These are phyloP conservation scores for Tetraodon nigroviridis DNA, from an alignment of 2,113 vertebrate species.

Conservation along the genomic window DNA sequence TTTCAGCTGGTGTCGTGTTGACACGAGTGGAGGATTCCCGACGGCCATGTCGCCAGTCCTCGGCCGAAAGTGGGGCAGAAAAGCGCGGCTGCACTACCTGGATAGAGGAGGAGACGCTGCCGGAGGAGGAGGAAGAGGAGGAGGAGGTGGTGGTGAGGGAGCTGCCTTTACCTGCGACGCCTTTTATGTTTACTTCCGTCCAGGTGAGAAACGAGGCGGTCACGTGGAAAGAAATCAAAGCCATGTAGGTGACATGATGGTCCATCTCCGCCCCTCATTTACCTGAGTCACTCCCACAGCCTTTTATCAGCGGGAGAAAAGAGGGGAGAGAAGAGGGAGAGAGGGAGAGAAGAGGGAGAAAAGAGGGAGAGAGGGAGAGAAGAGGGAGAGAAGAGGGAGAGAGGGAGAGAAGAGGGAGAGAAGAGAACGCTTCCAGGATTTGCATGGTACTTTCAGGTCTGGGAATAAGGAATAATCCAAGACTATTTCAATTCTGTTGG, in stretches of 20 bases:
- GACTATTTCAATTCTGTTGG: too few relatives aligned
- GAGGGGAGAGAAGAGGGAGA: too few relatives aligned
- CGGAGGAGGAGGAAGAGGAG: constrained; percentile 11
- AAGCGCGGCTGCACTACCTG: constrained; percentile 43
- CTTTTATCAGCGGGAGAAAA: background rate
- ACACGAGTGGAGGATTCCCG: constrained; percentile 13
- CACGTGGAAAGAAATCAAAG: constrained; percentile 12
- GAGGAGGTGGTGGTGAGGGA: constrained; percentile 25
- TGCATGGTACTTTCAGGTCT: too few relatives aligned
- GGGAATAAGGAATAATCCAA: too few relatives aligned
- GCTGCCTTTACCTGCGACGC: constrained; percentile 61
- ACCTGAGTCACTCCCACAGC: background rate
- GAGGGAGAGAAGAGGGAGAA: too few relatives aligned
- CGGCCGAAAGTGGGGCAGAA: constrained; percentile 3
- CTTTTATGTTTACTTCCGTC: constrained; percentile 83
- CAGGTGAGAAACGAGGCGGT: constrained; percentile 77
- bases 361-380: too few relatives aligned
- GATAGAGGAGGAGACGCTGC: constrained; percentile 33
- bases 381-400: too few relatives aligned
- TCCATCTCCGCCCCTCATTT: background rate
- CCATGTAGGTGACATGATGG: background rate
- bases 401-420: too few relatives aligned
- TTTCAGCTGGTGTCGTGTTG: constrained; percentile 53
- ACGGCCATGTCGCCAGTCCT: constrained; percentile 13
- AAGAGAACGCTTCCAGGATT: too few relatives aligned